Conservation (phyloP, 2,797 vertebrate genomes). For the Pampus argenteus region DNA sequence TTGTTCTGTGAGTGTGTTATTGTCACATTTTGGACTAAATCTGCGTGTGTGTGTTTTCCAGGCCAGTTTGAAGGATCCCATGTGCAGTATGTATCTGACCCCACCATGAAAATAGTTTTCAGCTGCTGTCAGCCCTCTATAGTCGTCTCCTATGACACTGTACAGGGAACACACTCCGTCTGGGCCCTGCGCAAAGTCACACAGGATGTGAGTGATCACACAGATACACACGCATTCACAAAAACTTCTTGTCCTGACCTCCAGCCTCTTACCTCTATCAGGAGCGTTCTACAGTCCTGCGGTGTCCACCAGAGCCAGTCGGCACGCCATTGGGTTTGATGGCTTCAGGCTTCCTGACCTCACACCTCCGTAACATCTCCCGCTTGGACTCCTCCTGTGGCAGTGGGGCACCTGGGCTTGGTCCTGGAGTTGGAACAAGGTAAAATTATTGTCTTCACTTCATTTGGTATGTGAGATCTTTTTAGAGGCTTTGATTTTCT, state of each 20-base stretch:
- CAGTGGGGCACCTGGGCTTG: slow-evolving; percentile 40
- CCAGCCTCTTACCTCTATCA: slow-evolving; percentile 55
- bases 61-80: slow-evolving; percentile 87
- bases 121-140: slow-evolving; percentile 90
- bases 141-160: slow-evolving; percentile 92
- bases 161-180: slow-evolving; percentile 91
- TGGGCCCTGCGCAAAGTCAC: slow-evolving; percentile 94
- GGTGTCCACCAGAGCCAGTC: slow-evolving; percentile 85
- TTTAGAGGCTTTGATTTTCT: neutral
- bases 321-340: slow-evolving; percentile 84
- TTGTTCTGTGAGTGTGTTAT: neutral
- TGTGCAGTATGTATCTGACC: slow-evolving; percentile 93
- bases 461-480: neutral
- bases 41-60: slow-evolving; percentile 54
- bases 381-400: slow-evolving; percentile 89
- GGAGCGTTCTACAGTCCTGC: slow-evolving; percentile 92
- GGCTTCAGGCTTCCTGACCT: slow-evolving; percentile 87
- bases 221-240: neutral
- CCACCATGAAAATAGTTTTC: slow-evolving; percentile 91
- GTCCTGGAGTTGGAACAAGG: slow-evolving; percentile 59
- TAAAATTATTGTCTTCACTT: slow-evolving; percentile 16
- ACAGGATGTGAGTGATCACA: slow-evolving; percentile 85
- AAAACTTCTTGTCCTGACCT: neutral
- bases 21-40: neutral
- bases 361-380: slow-evolving; percentile 91